Percentiles rank a stretch among this genome's conserved stretches.
Evolutionary conservation across 2,888 invertebrate species (phyloP).

Genomic region (Nomada flava): DNA sequence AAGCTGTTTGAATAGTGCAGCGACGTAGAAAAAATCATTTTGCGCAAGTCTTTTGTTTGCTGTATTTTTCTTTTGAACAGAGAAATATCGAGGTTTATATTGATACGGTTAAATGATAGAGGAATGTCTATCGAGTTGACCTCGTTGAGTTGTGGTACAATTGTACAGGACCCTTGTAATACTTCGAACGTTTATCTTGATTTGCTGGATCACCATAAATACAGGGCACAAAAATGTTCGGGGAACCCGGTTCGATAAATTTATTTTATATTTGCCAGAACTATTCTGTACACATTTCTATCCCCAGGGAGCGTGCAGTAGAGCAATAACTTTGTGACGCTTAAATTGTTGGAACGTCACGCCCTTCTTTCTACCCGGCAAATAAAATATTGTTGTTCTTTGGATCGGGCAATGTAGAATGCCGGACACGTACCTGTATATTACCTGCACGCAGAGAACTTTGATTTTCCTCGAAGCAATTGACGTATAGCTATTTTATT

Average conservation of each 20-base stretch:
- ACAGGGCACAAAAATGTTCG: neutral
- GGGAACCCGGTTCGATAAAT: neutral
- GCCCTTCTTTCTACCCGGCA: constrained; percentile 8
- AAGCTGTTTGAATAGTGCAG: no score
- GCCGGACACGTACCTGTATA: neutral
- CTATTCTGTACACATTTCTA: constrained; percentile 23
- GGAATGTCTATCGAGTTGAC: no score
- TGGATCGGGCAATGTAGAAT: neutral
- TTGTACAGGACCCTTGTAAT: neutral
- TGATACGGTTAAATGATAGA: no score
- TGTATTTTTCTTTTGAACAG: no score
- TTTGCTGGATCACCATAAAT: constrained; percentile 9
- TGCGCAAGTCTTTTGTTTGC: no score
- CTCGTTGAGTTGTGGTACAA: no score
- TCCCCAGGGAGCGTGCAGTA: constrained; percentile 6
- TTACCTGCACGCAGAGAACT: constrained; percentile 3
- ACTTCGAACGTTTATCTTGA: neutral
- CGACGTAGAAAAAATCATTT: no score
- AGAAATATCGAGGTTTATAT: no score
- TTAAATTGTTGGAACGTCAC: constrained; percentile 17
- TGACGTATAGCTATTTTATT: constrained; percentile 10
- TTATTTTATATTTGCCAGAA: constrained; percentile 2
- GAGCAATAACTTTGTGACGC: constrained; percentile 26
- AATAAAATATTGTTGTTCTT: constrained; percentile 31
- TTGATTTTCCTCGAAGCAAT: constrained; percentile 12